Evolutionary conservation across 2,797 vertebrate species (phyloP).

Genomic region (Lophotriccus pileatus): DNA sequence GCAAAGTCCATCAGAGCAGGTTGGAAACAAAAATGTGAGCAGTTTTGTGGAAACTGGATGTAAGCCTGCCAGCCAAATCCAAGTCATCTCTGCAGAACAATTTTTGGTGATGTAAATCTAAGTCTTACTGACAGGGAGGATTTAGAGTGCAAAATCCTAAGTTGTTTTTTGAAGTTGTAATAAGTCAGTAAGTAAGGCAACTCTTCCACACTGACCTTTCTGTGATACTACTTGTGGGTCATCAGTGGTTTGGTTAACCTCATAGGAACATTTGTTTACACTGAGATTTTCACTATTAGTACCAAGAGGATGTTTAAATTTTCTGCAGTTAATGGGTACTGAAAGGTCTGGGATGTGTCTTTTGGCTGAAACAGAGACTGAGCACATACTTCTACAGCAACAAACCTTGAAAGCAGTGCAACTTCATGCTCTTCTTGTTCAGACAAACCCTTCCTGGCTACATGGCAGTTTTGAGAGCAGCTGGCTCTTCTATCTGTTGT

Average conservation of each 20-base stretch:
- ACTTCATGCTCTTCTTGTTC: not conserved
- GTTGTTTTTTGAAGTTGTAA: not conserved
- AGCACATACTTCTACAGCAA: not conserved
- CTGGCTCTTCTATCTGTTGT: not conserved
- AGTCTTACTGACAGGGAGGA: not conserved
- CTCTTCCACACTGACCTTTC: not conserved
- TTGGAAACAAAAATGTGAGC: not conserved
- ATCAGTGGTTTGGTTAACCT: slow-evolving; percentile 13
- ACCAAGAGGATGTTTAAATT: slow-evolving; percentile 37
- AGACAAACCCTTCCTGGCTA: not conserved
- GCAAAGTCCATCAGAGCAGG: not conserved
- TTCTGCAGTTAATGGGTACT: slow-evolving; percentile 3
- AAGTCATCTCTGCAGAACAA: not conserved
- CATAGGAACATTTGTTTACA: not conserved
- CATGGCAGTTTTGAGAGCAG: not conserved
- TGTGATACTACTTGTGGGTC: not conserved
- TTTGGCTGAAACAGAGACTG: not conserved
- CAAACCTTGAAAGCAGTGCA: not conserved
- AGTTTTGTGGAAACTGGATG: not conserved
- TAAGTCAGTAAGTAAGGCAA: not conserved
- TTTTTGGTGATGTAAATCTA: not conserved
- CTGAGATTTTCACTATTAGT: slow-evolving; percentile 8
- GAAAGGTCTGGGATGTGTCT: slow-evolving; percentile 27
- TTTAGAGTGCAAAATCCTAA: not conserved
- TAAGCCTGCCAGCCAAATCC: not conserved